These are phyloP conservation scores for Mythimna lalbum DNA, from an alignment of 2,888 invertebrate species.

Conservation along the genomic window DNA sequence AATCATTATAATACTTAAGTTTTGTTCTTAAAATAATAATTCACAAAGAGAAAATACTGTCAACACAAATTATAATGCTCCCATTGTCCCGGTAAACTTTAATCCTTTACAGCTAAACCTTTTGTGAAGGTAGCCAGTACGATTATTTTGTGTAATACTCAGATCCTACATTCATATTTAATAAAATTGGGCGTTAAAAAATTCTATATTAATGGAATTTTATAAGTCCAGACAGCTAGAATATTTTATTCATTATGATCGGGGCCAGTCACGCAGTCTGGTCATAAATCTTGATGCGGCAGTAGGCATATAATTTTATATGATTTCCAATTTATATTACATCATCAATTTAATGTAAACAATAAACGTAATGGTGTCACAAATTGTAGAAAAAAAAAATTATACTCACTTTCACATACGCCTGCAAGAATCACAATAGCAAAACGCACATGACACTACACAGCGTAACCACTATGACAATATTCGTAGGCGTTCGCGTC, in stretches of 20 bases:
- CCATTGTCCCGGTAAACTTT: slow-evolving; percentile 28
- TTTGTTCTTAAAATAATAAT: neutral
- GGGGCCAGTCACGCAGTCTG: neutral
- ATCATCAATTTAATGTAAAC: neutral
- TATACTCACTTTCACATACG: slow-evolving; percentile 58
- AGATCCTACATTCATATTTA: neutral
- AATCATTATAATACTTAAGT: too few species aligned
- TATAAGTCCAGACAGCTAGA: neutral
- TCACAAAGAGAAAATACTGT: slow-evolving; percentile 8
- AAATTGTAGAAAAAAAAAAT: neutral
- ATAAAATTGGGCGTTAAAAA: neutral
- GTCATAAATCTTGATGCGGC: slow-evolving; percentile 25
- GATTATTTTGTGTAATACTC: slow-evolving; percentile 2
- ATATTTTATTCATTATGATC: neutral
- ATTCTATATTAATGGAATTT: neutral
- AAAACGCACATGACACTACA: slow-evolving; percentile 65
- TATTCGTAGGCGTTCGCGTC: slow-evolving; percentile 56
- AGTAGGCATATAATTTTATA: slow-evolving; percentile 16
- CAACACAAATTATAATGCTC: slow-evolving; percentile 20
- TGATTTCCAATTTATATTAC: neutral
- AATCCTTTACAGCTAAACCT: slow-evolving; percentile 34
- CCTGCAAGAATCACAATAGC: slow-evolving; percentile 64
- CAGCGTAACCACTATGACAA: slow-evolving; percentile 63
- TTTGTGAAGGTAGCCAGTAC: slow-evolving; percentile 22
- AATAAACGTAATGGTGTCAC: neutral